phyloP scores from a whole-genome alignment of 2,113 vertebrate genomes.

The Catharus bicknelli region DNA sequence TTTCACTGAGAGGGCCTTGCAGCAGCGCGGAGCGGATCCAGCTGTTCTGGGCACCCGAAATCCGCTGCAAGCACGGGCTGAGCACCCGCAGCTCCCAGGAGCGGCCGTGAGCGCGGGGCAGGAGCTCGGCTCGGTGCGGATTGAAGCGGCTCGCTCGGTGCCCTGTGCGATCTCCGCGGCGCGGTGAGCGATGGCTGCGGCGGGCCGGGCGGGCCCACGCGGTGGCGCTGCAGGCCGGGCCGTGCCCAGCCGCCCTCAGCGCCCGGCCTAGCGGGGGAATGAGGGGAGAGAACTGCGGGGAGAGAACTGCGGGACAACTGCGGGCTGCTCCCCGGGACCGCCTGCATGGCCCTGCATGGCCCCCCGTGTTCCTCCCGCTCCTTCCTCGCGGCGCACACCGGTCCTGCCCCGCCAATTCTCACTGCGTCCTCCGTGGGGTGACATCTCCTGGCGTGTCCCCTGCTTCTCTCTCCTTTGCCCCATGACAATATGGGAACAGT shows the following conservation, averaged over 20 bases:
- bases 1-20: rapidly evolving
- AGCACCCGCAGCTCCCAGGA: rapidly evolving
- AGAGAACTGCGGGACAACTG: neutral
- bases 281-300: no score
- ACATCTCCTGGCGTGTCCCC: rapidly evolving
- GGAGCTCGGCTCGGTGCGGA: rapidly evolving
- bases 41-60: rapidly evolving
- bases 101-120: rapidly evolving
- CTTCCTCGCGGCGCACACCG: rapidly evolving
- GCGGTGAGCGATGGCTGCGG: no score
- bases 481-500: rapidly evolving
- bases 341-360: rapidly evolving
- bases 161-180: rapidly evolving
- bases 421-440: no score
- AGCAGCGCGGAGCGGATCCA: rapidly evolving
- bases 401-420: rapidly evolving
- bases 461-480: neutral
- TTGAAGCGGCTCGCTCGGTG: rapidly evolving
- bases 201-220: neutral
- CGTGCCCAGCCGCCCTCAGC: neutral
- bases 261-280: rapidly evolving
- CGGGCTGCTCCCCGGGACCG: rapidly evolving
- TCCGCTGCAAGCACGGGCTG: neutral
- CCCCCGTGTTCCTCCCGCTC: rapidly evolving
- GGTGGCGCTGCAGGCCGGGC: slow-evolving; percentile 45